Percentiles rank a stretch among this genome's conserved stretches.
These are phyloP conservation scores for Vanessa atalanta DNA, from an alignment of 1,140 invertebrate genomes.

Conservation along the genomic window DNA sequence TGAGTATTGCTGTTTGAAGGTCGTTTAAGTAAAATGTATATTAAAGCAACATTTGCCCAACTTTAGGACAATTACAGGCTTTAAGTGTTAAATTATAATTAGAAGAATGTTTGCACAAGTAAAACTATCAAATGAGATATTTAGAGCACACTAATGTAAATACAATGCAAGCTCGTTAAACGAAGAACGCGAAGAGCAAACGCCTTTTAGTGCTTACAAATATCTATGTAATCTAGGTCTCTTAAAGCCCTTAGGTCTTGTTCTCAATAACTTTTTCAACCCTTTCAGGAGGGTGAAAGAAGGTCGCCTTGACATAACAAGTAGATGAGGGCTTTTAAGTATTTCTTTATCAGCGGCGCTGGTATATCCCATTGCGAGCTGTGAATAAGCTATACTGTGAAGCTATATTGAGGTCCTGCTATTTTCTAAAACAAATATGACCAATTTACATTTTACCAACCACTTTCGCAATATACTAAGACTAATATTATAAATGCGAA, in stretches of 20 bases:
- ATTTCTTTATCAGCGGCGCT: neutral
- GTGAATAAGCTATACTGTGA: too few species aligned
- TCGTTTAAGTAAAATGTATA: too few species aligned
- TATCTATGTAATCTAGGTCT: slow-evolving; percentile 26
- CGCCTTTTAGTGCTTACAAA: slow-evolving; percentile 16
- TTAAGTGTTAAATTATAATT: too few species aligned
- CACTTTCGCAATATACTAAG: too few species aligned
- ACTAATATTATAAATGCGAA: too few species aligned
- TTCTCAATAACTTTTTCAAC: slow-evolving; percentile 34
- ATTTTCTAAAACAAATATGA: too few species aligned
- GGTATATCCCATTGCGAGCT: too few species aligned
- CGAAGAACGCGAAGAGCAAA: neutral
- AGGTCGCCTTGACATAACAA: slow-evolving; percentile 20
- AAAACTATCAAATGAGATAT: neutral
- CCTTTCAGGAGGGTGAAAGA: slow-evolving; percentile 31
- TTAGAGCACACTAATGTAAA: neutral
- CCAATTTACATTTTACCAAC: too few species aligned
- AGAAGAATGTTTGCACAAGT: neutral
- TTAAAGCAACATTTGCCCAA: too few species aligned
- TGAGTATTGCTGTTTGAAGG: too few species aligned
- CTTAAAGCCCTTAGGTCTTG: slow-evolving; percentile 24
- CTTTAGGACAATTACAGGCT: too few species aligned
- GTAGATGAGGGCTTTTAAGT: slow-evolving; percentile 5
- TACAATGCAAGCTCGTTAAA: neutral
- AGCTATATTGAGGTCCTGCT: too few species aligned